A percentile compares a stretch with the other conserved stretches of the same genome.
Evolutionary conservation across 2,888 invertebrate species (phyloP).

Genomic region (Euzetes globulus): DNA sequence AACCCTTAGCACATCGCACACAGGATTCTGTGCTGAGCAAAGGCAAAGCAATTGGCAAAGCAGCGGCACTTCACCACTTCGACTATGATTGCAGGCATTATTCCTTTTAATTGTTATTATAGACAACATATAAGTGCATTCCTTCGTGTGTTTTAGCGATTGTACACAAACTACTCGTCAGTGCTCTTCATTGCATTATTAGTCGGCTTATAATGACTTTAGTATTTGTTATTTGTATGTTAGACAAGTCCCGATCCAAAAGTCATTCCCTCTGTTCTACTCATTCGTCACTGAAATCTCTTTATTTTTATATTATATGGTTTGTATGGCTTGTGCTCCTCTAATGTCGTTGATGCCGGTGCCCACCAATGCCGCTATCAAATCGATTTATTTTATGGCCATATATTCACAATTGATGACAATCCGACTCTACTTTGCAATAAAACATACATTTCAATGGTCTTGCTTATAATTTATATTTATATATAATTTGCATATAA

Average conservation of each 20-base stretch:
- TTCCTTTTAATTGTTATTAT: conserved; percentile 17
- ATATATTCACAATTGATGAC: conserved; percentile 1
- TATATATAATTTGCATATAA: too few species aligned
- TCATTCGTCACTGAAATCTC: too few species aligned
- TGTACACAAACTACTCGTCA: conserved; percentile 10
- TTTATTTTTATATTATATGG: not conserved
- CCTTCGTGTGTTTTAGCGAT: conserved; percentile 12
- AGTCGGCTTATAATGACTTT: conserved; percentile 4
- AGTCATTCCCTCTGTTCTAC: too few species aligned
- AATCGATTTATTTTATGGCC: conserved; percentile 16
- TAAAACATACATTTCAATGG: not conserved
- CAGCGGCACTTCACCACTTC: not conserved
- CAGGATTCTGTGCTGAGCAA: not conserved
- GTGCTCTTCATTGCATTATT: not conserved
- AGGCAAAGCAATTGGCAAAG: not conserved
- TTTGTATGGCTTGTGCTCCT: not conserved
- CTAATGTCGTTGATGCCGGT: not conserved
- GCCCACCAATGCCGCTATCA: not conserved
- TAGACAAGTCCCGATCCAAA: not conserved
- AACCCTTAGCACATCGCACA: not conserved
- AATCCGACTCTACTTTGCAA: not conserved
- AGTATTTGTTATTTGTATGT: conserved; percentile 5
- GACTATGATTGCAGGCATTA: conserved; percentile 23
- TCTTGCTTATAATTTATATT: not conserved
- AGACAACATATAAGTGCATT: conserved; percentile 20